Base-by-base conservation (phyloP, 2,888 invertebrate species). In the Noctua janthina region DNA sequence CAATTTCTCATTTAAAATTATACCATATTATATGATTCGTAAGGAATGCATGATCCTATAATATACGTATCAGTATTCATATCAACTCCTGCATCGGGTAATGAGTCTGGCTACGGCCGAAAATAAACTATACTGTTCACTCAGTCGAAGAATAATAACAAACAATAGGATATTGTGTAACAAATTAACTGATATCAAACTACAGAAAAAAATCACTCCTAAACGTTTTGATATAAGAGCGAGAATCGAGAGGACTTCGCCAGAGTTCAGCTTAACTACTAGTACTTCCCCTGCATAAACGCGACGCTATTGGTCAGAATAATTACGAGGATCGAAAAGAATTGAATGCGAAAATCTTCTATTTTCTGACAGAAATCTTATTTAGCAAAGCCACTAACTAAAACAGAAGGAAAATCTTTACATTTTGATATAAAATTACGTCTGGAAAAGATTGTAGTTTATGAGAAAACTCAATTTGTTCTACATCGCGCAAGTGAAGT, bases 401-500 rank as follows among this genome's bases (percentile, higher is more conserved):
- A 70, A 67, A 54, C 23, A 15, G 7, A 15, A 43, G 1, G 2
- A 23, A 6, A 67, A 39, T 2, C 35, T 56, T 11, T 4, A 69
- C 20, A 62, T 75, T 74, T 64, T 74, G 6, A 62, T 7, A 15
- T n/a, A 15, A 73, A 67, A 77, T 20, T 0, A 17, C 0, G 17
- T 35, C 20, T 15, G 0, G 11, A 20, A 69, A 62, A 13, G 1
- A 46, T 15, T 43, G 13, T 23, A n/a, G 15, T 17, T 68, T 51
- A 20, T 0, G 43, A 74, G 69, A 43, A 76, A 76, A 68, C 13
- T 46, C 11, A 11, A 23, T 13, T 49, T 51, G 51, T 70, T 1
- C 87, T 86, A 23, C 75, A 83, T 87, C 87, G 80, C 85, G 87
- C 84, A 73, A 83, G 72, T 13, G 3, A 87, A 87, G 74, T 86